These are phyloP conservation scores for Cairina moschata DNA, from an alignment of 2,113 vertebrate species.

Conservation along the genomic window DNA sequence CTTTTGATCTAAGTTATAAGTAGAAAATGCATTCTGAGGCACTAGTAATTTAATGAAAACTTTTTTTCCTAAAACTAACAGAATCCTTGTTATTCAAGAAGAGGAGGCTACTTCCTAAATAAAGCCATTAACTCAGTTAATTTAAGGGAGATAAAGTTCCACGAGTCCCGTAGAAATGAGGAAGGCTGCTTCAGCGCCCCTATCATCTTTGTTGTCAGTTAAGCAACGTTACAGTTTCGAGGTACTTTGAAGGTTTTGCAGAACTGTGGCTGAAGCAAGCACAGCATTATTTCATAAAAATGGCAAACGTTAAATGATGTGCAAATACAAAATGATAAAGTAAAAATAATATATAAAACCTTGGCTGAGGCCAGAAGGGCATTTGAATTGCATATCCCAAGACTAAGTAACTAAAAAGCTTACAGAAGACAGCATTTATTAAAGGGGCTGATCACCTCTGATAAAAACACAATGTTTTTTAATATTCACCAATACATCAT, in stretches of 20 bases:
- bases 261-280: background rate
- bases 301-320: background rate
- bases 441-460: background rate
- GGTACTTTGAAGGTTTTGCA: background rate
- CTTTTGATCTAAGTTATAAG: slow-evolving; percentile 62
- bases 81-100: slow-evolving; percentile 8
- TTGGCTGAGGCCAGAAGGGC: background rate
- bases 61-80: background rate
- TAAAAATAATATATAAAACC: background rate
- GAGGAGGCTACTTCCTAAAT: background rate
- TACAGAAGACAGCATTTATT: background rate
- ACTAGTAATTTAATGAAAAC: slow-evolving; percentile 49
- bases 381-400: background rate
- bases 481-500: background rate
- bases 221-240: background rate
- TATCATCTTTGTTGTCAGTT: background rate
- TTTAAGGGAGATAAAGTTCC: slow-evolving; percentile 32
- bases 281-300: slow-evolving; percentile 2
- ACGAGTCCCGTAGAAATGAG: background rate
- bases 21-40: slow-evolving; percentile 50
- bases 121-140: slow-evolving; percentile 35
- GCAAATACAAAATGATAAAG: background rate
- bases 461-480: background rate
- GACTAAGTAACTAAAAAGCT: background rate
- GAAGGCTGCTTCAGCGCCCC: background rate